These are phyloP conservation scores for Polyergus mexicanus DNA, from an alignment of 1,140 invertebrate species.

Conservation along the genomic window DNA sequence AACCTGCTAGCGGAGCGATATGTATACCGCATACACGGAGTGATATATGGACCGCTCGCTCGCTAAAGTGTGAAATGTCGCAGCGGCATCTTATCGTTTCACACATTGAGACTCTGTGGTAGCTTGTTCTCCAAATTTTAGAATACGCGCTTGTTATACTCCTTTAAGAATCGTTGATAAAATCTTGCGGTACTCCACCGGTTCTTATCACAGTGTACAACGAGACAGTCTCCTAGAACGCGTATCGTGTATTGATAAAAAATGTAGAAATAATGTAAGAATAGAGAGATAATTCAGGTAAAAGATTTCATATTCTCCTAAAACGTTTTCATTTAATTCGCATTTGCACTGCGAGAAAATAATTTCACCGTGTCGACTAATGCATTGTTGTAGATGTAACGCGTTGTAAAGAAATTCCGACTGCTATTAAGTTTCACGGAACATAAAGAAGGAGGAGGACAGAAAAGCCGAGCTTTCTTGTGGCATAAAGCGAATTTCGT, in stretches of 20 bases:
- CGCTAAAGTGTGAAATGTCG: slow-evolving; percentile 62
- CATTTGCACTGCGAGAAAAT: neutral
- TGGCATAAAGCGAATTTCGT: slow-evolving; percentile 62
- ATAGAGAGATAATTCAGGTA: neutral
- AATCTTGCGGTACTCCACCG: neutral
- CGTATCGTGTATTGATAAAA: slow-evolving; percentile 9
- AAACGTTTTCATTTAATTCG: slow-evolving; percentile 19
- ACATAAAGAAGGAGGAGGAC: slow-evolving; percentile 19
- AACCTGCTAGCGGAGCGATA: slow-evolving; percentile 39
- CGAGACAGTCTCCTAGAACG: neutral
- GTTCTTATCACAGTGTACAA: neutral
- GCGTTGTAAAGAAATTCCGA: slow-evolving; percentile 48
- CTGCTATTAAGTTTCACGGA: slow-evolving; percentile 58
- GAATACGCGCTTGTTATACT: slow-evolving; percentile 45
- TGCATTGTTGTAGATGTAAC: slow-evolving; percentile 53
- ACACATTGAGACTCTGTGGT: slow-evolving; percentile 28
- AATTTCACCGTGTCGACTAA: slow-evolving; percentile 7
- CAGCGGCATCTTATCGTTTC: slow-evolving; percentile 29
- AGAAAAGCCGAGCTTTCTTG: slow-evolving; percentile 2
- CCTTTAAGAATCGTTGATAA: neutral
- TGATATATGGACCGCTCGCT: slow-evolving; percentile 51
- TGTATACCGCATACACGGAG: neutral
- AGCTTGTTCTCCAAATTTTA: slow-evolving; percentile 56
- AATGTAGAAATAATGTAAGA: neutral
- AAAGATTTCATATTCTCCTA: slow-evolving; percentile 1